Percentiles rank a stretch among this genome's conserved stretches.
These are phyloP conservation scores for Arizona elegans DNA, from an alignment of 2,113 vertebrate species.

Conservation along the genomic window DNA sequence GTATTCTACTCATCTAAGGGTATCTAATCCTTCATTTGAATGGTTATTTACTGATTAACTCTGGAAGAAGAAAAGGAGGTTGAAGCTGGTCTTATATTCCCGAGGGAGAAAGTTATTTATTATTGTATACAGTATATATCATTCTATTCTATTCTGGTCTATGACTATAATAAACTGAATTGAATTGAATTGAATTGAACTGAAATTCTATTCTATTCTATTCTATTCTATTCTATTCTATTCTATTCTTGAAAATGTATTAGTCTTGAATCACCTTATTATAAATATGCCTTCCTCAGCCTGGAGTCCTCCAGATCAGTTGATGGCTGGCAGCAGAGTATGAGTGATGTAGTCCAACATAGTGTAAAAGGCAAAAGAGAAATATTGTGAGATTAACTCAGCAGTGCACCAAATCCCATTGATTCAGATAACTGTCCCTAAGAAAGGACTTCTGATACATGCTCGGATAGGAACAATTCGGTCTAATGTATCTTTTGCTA, in stretches of 20 bases:
- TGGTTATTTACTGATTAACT: not conserved
- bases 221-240: not conserved
- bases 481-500: not conserved
- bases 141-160: not conserved
- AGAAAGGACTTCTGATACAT: conserved; percentile 26
- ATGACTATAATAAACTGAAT: too few species aligned
- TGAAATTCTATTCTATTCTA: not conserved
- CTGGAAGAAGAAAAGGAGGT: not conserved
- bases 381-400: not conserved
- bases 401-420: conserved; percentile 25
- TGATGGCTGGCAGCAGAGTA: not conserved
- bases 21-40: not conserved
- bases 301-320: not conserved
- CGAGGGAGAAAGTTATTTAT: not conserved
- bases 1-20: not conserved
- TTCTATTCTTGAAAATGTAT: not conserved
- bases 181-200: too few species aligned
- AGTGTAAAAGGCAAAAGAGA: not conserved
- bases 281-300: not conserved
- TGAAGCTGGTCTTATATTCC: not conserved
- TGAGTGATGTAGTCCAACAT: not conserved
- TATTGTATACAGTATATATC: not conserved
- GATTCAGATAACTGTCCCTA: conserved; percentile 17
- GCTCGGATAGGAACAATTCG: not conserved
- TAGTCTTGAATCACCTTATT: not conserved